Conservation (phyloP, 1,140 invertebrate species). For the Aphidius ervi region DNA sequence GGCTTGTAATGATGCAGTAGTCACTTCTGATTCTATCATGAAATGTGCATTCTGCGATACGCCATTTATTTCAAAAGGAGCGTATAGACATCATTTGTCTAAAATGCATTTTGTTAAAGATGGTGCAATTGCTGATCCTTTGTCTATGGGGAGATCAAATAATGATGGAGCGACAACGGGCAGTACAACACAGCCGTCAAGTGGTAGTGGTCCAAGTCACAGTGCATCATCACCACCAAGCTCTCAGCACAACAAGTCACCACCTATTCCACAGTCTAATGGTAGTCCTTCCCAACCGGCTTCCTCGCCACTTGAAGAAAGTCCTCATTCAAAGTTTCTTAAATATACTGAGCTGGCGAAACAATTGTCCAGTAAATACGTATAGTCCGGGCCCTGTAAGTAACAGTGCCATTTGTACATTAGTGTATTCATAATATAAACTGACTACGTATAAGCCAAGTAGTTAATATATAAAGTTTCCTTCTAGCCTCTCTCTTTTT, state of each 20-base stretch:
- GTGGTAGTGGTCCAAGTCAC: conserved; percentile 43
- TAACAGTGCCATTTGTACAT: conserved; percentile 54
- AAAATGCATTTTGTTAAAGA: conserved; percentile 97
- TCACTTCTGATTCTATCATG: conserved; percentile 82
- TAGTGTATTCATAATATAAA: conserved; percentile 54
- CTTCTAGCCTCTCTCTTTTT: not conserved
- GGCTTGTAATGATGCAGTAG: conserved; percentile 88
- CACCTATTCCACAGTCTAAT: conserved; percentile 54
- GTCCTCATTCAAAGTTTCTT: conserved; percentile 92
- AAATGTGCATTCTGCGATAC: conserved; percentile 96
- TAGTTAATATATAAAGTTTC: conserved; percentile 23
- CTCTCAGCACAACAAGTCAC: conserved; percentile 51
- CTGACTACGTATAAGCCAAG: conserved; percentile 33
- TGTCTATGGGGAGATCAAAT: conserved; percentile 56
- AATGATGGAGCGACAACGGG: conserved; percentile 42
- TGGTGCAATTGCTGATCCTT: conserved; percentile 71
- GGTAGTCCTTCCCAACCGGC: conserved; percentile 49
- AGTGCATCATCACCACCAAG: conserved; percentile 43
- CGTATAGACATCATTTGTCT: conserved; percentile 92
- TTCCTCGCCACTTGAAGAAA: conserved; percentile 72
- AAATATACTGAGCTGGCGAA: conserved; percentile 96
- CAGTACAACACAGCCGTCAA: conserved; percentile 39
- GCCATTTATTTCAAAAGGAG: conserved; percentile 93
- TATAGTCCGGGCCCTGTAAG: conserved; percentile 61
- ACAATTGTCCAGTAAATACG: conserved; percentile 93